Conservation (phyloP, 2,797 vertebrate genomes). For the Thamnophis elegans region DNA sequence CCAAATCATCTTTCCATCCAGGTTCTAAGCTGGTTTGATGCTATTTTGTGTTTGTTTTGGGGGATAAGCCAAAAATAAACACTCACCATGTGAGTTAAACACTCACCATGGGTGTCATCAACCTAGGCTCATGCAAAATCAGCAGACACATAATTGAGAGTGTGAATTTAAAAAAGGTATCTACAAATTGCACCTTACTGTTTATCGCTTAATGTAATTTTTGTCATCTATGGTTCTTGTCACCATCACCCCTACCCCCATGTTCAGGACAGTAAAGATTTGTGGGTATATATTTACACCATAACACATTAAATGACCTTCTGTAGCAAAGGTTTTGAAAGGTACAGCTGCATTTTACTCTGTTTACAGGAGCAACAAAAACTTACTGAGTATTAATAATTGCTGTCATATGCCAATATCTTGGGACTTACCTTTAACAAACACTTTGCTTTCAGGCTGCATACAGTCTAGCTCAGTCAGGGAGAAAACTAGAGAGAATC, state of each 20-base stretch:
- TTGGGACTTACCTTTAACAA: background rate
- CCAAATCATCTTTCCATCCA: background rate
- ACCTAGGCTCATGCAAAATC: background rate
- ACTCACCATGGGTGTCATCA: background rate
- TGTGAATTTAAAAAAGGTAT: background rate
- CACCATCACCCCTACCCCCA: background rate
- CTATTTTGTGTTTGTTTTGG: background rate
- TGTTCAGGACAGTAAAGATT: background rate
- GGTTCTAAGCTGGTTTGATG: background rate
- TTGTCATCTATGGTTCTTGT: background rate
- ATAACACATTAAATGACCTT: background rate
- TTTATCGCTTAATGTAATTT: background rate
- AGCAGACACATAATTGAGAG: background rate
- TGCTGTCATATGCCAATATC: background rate
- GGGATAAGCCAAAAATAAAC: background rate
- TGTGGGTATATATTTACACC: slow-evolving; percentile 1
- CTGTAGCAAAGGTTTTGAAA: background rate
- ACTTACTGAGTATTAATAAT: background rate
- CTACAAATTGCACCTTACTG: background rate
- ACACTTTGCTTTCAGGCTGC: background rate
- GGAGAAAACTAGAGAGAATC: background rate
- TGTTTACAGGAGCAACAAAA: background rate
- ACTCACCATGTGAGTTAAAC: background rate
- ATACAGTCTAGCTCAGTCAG: background rate
- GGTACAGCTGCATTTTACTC: background rate